These are phyloP conservation scores for Caenorhabditis inopinata DNA, from an alignment of 1,140 invertebrate genomes.

Conservation along the genomic window DNA sequence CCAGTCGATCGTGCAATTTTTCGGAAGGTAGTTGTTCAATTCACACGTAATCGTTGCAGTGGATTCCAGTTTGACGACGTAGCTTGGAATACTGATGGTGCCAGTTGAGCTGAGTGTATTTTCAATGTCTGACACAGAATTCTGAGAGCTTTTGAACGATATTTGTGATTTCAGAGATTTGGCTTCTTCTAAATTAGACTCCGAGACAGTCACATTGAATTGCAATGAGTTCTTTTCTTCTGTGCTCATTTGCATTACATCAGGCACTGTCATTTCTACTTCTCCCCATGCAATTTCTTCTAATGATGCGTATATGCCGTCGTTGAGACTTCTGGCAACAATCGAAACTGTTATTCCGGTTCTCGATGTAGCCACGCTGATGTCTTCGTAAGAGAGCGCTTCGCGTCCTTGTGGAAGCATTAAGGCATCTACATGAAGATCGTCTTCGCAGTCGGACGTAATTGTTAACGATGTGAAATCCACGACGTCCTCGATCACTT, in stretches of 20 bases:
- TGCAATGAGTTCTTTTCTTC: constrained; percentile 41
- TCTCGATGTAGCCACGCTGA: background rate
- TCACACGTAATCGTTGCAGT: constrained; percentile 65
- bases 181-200: constrained; percentile 53
- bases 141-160: constrained; percentile 49
- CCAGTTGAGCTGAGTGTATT: constrained; percentile 35
- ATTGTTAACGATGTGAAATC: constrained; percentile 41
- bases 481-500: constrained; percentile 36
- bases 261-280: constrained; percentile 52
- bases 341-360: constrained; percentile 58
- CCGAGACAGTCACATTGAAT: constrained; percentile 58
- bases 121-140: constrained; percentile 41
- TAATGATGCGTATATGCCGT: constrained; percentile 53
- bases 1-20: constrained; percentile 53
- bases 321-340: constrained; percentile 57
- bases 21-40: constrained; percentile 56
- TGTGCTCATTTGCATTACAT: background rate
- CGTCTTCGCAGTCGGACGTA: constrained; percentile 20
- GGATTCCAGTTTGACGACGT: constrained; percentile 61
- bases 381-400: constrained; percentile 24
- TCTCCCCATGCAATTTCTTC: constrained; percentile 64
- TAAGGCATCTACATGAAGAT: background rate
- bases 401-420: background rate
- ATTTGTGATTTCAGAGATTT: constrained; percentile 46
- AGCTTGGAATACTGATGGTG: constrained; percentile 57